These are phyloP conservation scores for Balearica regulorum DNA, from an alignment of 2,797 vertebrate species.

Conservation along the genomic window DNA sequence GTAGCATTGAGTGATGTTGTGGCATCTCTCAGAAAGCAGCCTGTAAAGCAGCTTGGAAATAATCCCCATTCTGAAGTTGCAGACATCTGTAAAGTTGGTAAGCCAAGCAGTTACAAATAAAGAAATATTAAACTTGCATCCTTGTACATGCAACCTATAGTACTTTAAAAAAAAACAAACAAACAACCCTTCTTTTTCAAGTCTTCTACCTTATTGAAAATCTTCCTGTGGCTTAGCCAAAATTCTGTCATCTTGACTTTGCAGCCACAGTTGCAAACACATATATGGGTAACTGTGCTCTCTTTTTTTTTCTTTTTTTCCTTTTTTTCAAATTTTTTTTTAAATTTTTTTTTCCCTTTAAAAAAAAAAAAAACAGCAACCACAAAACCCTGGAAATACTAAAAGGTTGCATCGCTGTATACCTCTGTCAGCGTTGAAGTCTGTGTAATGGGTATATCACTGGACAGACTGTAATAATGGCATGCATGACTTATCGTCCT, in stretches of 20 bases:
- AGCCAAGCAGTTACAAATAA: not conserved
- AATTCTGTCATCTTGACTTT: not conserved
- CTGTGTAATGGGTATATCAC: not conserved
- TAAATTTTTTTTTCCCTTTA: too few relatives aligned
- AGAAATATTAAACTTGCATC: not conserved
- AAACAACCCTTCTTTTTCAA: not conserved
- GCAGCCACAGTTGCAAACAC: not conserved
- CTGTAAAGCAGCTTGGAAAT: not conserved
- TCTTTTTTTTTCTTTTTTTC: too few relatives aligned
- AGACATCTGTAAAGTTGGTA: not conserved
- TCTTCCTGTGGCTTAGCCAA: not conserved
- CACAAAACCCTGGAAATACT: not conserved
- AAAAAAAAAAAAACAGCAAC: too few relatives aligned
- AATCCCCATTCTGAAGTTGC: not conserved
- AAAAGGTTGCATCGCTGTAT: not conserved
- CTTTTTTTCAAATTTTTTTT: too few relatives aligned
- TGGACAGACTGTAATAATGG: not conserved
- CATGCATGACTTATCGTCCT: not conserved
- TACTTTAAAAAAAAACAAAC: not conserved
- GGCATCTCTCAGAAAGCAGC: not conserved
- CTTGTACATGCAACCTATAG: not conserved
- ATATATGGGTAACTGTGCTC: not conserved
- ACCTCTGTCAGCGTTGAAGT: not conserved
- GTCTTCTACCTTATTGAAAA: not conserved
- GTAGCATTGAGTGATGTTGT: not conserved